phyloP scores from a whole-genome alignment of 2,797 vertebrate species.

The Tadarida brasiliensis region DNA sequence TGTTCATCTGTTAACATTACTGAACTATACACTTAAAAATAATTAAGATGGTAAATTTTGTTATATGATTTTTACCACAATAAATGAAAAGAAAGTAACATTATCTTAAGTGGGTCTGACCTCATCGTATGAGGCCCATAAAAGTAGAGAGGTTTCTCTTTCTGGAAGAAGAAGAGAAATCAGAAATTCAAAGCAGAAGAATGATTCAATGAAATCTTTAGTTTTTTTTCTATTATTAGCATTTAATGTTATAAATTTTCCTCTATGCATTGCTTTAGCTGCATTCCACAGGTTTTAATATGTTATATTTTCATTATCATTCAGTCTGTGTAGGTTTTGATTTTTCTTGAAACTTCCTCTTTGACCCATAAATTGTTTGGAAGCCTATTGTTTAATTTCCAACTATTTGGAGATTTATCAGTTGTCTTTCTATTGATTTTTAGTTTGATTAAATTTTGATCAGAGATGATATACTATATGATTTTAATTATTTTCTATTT shows the following conservation, averaged over 20 bases:
- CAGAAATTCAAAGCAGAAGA: slow-evolving; percentile 33
- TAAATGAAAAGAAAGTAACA: slow-evolving; percentile 17
- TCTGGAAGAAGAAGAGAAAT: background rate
- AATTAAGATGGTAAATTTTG: background rate
- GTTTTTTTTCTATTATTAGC: background rate
- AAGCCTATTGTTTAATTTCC: background rate
- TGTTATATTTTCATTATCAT: slow-evolving; percentile 15
- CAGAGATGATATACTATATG: background rate
- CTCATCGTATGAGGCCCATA: background rate
- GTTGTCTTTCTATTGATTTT: slow-evolving; percentile 39
- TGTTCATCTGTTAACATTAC: no score
- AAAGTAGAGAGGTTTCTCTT: slow-evolving; percentile 20
- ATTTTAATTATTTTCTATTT: background rate
- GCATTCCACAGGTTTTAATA: background rate
- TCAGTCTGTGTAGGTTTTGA: background rate
- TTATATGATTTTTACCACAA: background rate
- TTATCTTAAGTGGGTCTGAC: background rate
- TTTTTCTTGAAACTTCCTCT: background rate
- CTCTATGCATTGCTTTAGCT: background rate
- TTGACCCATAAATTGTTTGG: background rate
- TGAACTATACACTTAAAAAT: no score
- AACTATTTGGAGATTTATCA: background rate
- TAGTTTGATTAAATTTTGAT: slow-evolving; percentile 1
- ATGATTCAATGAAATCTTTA: background rate
- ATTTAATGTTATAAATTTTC: background rate